Percentiles rank a stretch among this genome's conserved stretches.
These are phyloP conservation scores for Brachirus orientalis DNA, from an alignment of 2,113 vertebrate species.

Conservation along the genomic window DNA sequence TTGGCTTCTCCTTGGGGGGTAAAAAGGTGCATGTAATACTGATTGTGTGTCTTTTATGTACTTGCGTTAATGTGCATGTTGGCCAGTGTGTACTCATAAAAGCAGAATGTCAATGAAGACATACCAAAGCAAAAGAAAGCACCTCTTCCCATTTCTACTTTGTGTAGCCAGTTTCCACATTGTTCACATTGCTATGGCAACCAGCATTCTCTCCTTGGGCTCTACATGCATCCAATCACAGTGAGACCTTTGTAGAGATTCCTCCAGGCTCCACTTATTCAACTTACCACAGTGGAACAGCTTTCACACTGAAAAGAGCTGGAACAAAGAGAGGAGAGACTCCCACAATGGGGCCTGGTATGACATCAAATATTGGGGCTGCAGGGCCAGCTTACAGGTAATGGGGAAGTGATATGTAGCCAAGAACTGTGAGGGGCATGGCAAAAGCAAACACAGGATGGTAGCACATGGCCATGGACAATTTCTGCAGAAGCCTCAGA, in stretches of 20 bases:
- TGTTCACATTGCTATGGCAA: slow-evolving; percentile 85
- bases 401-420: slow-evolving; percentile 59
- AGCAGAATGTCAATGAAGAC: slow-evolving; percentile 66
- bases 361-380: slow-evolving; percentile 72
- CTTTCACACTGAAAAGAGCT: slow-evolving; percentile 69
- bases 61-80: slow-evolving; percentile 36
- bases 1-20: slow-evolving; percentile 51
- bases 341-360: slow-evolving; percentile 55
- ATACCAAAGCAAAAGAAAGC: slow-evolving; percentile 73
- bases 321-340: slow-evolving; percentile 76
- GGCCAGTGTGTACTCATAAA: slow-evolving; percentile 49
- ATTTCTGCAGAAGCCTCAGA: slow-evolving; percentile 75
- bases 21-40: slow-evolving; percentile 43
- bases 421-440: slow-evolving; percentile 51
- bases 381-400: slow-evolving; percentile 60
- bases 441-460: slow-evolving; percentile 61
- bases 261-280: slow-evolving; percentile 83
- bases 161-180: slow-evolving; percentile 77
- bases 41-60: slow-evolving; percentile 34
- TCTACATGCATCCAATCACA: slow-evolving; percentile 83
- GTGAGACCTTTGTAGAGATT: slow-evolving; percentile 85
- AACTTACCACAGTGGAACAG: slow-evolving; percentile 81
- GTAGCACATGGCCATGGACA: slow-evolving; percentile 65
- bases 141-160: slow-evolving; percentile 69
- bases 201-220: slow-evolving; percentile 79